Base-by-base conservation (phyloP, 2,888 invertebrate genomes). In the Pristionchus mayeri region DNA sequence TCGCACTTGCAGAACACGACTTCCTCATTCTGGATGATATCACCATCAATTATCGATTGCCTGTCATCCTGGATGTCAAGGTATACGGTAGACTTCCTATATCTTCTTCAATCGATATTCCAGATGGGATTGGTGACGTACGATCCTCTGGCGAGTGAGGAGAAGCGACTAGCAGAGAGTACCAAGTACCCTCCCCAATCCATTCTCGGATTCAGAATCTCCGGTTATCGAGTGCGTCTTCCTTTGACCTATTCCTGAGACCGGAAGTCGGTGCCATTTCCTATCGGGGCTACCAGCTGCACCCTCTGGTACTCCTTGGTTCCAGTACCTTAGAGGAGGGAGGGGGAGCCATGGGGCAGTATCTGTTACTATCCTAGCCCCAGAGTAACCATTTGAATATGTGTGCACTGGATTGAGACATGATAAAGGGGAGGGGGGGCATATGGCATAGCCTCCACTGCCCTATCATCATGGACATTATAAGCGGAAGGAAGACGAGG, bases 21-120 rank as follows among this genome's bases (percentile, higher is more conserved):
- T 91, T 92, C 86, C 78, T 91, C 24, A 85, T 89, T 30, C 85
- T 92, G 63, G 89, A 89, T 81, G 91, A 92, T 75, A 84, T 92
- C 40, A 90, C 90, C 9, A 27, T 85, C 40, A 44, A 48, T 4
- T 91, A 87, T 84, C 80, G 54, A 3, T 57, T 67, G 71, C 90
- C 90, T 4, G 90, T 88, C 18, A 90, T 88, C 54, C 84, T 90
- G 40, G 90, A 90, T 78, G 60, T 89, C 2, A 90, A 90, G 83
- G 83, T 83, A 79, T 37, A 80, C 50, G 4, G 48, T 50, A 78
- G 75, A 30, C 44, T 44, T 44, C 44, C n/a, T n/a, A n/a, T 63
- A 13, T 27, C 48, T 3, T 50, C 30, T 21, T 21, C 21, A 40
- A 78, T 78, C 34, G 30, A 78, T 81, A 81, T 71, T 54, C 16